Percentiles rank a stretch among this genome's conserved stretches.
phyloP scores from a whole-genome alignment of 2,113 vertebrate species.

The Hyperoodon ampullatus region DNA sequence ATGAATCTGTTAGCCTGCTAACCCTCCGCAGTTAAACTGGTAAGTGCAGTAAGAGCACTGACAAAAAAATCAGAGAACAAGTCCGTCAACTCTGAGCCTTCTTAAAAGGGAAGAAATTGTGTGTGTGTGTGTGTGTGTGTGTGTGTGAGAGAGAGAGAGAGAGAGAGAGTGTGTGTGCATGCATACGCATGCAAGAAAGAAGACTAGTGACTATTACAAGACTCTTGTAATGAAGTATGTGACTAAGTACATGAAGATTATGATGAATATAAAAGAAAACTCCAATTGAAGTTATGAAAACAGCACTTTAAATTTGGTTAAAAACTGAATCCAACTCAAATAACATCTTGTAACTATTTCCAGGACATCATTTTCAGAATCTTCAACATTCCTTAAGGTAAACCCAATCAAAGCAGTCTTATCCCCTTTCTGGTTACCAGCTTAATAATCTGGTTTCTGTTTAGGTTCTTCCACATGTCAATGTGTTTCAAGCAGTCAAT shows the following conservation, averaged over 20 bases:
- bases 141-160: too few relatives aligned
- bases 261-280: background rate
- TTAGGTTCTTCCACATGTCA: background rate
- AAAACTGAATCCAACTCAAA: slow-evolving; percentile 9
- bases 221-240: background rate
- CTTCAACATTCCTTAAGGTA: background rate
- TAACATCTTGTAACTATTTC: background rate
- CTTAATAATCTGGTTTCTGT: background rate
- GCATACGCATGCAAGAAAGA: background rate
- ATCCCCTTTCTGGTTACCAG: background rate
- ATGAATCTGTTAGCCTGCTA: slow-evolving; percentile 64
- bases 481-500: background rate
- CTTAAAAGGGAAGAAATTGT: slow-evolving; percentile 4
- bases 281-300: background rate
- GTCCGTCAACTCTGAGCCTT: slow-evolving; percentile 38
- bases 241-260: background rate
- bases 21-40: slow-evolving; percentile 31
- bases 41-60: slow-evolving; percentile 30
- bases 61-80: slow-evolving; percentile 55
- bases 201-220: background rate
- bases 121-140: too few relatives aligned
- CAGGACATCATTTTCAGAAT: background rate
- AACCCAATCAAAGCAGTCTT: background rate
- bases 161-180: too few relatives aligned
- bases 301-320: background rate